These are phyloP conservation scores for Channa argus DNA, from an alignment of 2,113 vertebrate genomes.

Conservation along the genomic window DNA sequence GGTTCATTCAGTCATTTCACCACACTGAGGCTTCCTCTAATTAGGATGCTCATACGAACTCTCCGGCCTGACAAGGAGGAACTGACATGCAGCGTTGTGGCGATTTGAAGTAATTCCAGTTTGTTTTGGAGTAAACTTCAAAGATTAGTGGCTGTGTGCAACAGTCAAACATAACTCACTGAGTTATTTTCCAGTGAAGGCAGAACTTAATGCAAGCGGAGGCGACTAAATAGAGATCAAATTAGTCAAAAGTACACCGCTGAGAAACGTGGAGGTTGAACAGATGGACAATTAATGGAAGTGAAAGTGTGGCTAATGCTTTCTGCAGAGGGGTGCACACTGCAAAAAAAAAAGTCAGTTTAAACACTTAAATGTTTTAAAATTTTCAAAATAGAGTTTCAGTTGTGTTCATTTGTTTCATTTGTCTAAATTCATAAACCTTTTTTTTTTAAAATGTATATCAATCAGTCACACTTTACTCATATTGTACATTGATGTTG, in stretches of 20 bases:
- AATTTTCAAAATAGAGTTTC: too few relatives aligned
- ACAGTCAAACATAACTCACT: constrained; percentile 17
- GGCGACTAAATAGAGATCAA: constrained; percentile 52
- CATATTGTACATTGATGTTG: too few relatives aligned
- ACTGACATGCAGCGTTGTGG: background rate
- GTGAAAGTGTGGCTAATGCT: constrained; percentile 39
- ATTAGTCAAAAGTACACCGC: constrained; percentile 59
- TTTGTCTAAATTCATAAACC: too few relatives aligned
- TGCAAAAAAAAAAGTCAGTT: background rate
- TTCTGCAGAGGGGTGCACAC: constrained; percentile 26
- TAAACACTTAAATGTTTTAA: too few relatives aligned
- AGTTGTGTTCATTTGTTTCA: too few relatives aligned
- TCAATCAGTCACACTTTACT: too few relatives aligned
- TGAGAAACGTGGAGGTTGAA: constrained; percentile 56
- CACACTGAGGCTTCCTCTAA: constrained; percentile 32
- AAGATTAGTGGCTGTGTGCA: background rate
- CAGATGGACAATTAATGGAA: constrained; percentile 70
- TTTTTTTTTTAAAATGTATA: too few relatives aligned
- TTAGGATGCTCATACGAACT: constrained; percentile 35
- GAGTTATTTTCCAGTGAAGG: constrained; percentile 22
- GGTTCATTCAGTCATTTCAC: constrained; percentile 44
- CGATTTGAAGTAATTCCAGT: constrained; percentile 14
- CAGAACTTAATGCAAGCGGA: constrained; percentile 22
- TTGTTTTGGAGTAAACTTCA: constrained; percentile 31
- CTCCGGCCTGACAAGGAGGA: background rate